phyloP scores from a whole-genome alignment of 2,797 vertebrate species.

The Microctenopoma steveboyesi region DNA sequence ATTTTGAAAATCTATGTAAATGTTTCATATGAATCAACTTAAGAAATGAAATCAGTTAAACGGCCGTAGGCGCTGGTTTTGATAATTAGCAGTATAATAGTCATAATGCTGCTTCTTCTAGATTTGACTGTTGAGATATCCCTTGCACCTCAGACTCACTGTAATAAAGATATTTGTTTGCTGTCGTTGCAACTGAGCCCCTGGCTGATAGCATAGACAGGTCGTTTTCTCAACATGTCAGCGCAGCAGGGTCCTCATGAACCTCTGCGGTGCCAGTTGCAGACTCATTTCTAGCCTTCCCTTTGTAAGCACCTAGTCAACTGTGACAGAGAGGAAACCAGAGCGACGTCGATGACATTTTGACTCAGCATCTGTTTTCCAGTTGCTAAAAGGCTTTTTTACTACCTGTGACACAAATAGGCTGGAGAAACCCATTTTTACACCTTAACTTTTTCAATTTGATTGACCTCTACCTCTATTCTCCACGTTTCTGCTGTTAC shows the following conservation, averaged over 20 bases:
- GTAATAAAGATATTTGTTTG: not conserved
- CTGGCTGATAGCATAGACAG: not conserved
- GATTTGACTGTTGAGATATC: constrained; percentile 4
- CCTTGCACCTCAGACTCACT: constrained; percentile 8
- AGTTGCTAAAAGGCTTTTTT: not conserved
- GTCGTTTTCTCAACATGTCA: constrained; percentile 2
- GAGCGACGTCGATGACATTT: not conserved
- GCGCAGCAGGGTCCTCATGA: not conserved
- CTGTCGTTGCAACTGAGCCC: constrained; percentile 7
- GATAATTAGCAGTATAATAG: constrained; percentile 14
- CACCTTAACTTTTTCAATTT: not conserved
- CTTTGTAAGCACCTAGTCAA: no score
- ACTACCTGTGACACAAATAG: not conserved
- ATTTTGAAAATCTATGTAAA: constrained; percentile 6
- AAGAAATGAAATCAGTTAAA: constrained; percentile 12
- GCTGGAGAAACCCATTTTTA: not conserved
- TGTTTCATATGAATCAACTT: constrained; percentile 2
- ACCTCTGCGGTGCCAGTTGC: not conserved
- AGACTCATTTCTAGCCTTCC: no score
- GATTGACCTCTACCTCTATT: not conserved
- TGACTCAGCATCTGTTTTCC: not conserved
- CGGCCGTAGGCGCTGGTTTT: constrained; percentile 16
- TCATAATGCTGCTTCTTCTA: constrained; percentile 15
- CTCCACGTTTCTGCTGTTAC: no score
- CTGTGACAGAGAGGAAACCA: not conserved